Evolutionary conservation across 2,113 vertebrate genomes (phyloP).

Genomic region (Xenopus borealis): DNA sequence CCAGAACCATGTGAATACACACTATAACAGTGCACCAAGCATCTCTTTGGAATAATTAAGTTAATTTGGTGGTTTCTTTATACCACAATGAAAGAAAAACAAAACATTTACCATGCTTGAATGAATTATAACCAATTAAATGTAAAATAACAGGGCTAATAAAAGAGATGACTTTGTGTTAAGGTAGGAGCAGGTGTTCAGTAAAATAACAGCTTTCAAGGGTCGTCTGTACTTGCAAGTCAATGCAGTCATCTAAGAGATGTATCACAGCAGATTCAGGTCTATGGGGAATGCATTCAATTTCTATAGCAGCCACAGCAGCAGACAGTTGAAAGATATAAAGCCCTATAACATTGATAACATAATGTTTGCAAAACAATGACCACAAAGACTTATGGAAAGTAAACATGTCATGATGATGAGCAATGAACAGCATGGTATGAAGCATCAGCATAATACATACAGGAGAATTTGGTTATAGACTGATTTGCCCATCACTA

Average conservation of each 20-base stretch:
- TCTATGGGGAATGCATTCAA: not conserved
- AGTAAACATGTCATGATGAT: conserved; percentile 50
- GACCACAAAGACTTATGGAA: conserved; percentile 47
- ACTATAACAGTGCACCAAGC: too few relatives aligned
- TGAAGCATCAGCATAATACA: not conserved
- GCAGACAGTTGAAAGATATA: conserved; percentile 61
- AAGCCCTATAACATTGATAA: conserved; percentile 44
- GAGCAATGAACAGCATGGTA: conserved; percentile 21
- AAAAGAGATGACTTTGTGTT: too few relatives aligned
- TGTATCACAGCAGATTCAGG: not conserved
- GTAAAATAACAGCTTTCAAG: not conserved
- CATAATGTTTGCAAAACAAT: conserved; percentile 47
- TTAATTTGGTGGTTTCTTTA: too few relatives aligned
- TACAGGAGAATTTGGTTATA: not conserved
- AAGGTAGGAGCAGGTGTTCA: not conserved
- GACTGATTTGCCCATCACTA: too few relatives aligned
- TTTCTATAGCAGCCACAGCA: too few relatives aligned
- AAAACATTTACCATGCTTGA: too few relatives aligned
- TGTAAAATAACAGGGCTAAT: not conserved
- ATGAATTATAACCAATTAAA: too few relatives aligned
- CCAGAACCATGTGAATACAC: too few relatives aligned
- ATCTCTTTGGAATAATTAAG: too few relatives aligned
- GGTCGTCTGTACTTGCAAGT: not conserved
- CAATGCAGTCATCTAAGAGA: not conserved
- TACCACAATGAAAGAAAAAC: too few relatives aligned